phyloP scores from a whole-genome alignment of 2,888 invertebrate species.

The Melieria omissa region DNA sequence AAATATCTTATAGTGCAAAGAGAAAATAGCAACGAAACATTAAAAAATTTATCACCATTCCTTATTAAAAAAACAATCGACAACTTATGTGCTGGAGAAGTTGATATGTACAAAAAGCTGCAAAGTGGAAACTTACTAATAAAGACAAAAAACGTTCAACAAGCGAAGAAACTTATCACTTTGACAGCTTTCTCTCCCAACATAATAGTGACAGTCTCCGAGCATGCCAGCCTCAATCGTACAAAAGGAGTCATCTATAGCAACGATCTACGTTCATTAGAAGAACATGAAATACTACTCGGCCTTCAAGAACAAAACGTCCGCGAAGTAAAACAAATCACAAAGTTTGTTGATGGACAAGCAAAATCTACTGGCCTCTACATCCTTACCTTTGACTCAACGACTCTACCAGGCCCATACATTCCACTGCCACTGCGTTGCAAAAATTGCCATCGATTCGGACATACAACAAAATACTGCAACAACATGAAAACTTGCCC shows the following conservation, averaged over 20 bases:
- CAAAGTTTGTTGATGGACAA: not conserved
- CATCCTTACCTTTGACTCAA: conserved; percentile 21
- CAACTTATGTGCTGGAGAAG: not conserved
- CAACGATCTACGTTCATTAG: conserved; percentile 8
- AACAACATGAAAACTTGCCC: no score
- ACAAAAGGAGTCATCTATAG: conserved; percentile 6
- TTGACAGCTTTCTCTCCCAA: not conserved
- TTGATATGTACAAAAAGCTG: not conserved
- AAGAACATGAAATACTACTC: conserved; percentile 16
- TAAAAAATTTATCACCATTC: not conserved
- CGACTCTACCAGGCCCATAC: conserved; percentile 18
- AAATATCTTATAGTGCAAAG: not conserved
- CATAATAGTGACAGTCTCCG: not conserved
- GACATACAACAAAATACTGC: not conserved
- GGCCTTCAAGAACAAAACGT: conserved; percentile 20
- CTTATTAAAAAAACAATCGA: not conserved
- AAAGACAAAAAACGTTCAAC: conserved; percentile 7
- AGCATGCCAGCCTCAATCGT: not conserved
- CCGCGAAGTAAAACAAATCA: conserved; percentile 20
- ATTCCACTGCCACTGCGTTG: conserved; percentile 18
- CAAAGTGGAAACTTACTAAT: conserved; percentile 6
- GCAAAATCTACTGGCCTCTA: conserved; percentile 18
- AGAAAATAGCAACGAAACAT: not conserved
- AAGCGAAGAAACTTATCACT: conserved; percentile 6
- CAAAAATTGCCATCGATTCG: conserved; percentile 22